These are phyloP conservation scores for Podarcis muralis DNA, from an alignment of 2,113 vertebrate genomes.

Conservation along the genomic window DNA sequence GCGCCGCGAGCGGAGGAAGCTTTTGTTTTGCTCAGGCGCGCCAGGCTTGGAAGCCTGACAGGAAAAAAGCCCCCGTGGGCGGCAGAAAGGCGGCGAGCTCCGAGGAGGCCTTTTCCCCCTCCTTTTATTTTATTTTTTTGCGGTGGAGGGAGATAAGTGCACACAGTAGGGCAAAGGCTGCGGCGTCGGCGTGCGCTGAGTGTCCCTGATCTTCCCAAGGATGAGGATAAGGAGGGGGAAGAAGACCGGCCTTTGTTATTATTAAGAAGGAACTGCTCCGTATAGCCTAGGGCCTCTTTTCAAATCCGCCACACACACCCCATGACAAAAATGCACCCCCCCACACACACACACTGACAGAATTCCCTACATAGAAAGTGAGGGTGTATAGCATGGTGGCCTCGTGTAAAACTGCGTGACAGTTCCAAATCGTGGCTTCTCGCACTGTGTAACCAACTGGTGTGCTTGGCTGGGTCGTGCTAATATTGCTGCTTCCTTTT, in stretches of 20 bases:
- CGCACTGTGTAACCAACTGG: not conserved
- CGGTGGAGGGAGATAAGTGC: not conserved
- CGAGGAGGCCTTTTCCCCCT: no score
- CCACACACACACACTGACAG: no score
- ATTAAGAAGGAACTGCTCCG: not conserved
- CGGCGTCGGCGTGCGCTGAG: not conserved
- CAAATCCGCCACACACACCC: not conserved
- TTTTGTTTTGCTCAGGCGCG: not conserved
- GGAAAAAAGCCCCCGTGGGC: not conserved
- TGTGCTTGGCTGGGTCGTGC: not conserved
- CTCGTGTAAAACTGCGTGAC: not conserved
- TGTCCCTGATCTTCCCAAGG: not conserved
- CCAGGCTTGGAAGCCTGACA: not conserved
- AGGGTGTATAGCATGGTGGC: not conserved
- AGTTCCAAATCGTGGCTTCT: not conserved
- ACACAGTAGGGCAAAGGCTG: not conserved
- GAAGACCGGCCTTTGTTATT: rapidly evolving
- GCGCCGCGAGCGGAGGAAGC: not conserved
- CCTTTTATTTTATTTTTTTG: not conserved
- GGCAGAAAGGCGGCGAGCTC: not conserved
- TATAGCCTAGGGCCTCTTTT: not conserved
- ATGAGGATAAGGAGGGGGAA: rapidly evolving
- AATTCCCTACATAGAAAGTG: not conserved
- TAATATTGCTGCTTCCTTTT: no score
- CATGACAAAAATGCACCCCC: no score